These are phyloP conservation scores for Hemichromis elongatus DNA, from an alignment of 2,113 vertebrate species.

Conservation along the genomic window DNA sequence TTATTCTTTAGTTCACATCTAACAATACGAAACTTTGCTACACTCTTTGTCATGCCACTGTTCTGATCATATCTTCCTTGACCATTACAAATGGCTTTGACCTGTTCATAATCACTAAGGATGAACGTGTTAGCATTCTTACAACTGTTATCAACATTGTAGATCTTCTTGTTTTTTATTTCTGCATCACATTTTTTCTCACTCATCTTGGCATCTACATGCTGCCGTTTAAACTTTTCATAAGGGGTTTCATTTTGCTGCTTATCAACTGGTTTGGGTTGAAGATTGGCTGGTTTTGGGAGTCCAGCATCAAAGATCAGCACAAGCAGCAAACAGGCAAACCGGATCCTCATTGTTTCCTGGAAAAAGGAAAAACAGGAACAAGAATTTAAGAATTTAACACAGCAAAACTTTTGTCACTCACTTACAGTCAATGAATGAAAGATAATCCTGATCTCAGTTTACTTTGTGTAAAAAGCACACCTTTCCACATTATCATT, in stretches of 20 bases:
- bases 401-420: background rate
- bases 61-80: background rate
- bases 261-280: fast-evolving
- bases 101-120: background rate
- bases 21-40: fast-evolving
- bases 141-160: background rate
- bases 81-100: background rate
- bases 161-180: background rate
- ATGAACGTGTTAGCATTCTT: fast-evolving
- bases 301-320: background rate
- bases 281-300: background rate
- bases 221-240: background rate
- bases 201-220: background rate
- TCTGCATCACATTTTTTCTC: background rate
- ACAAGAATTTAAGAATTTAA: background rate
- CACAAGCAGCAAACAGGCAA: background rate
- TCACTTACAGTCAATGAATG: no score
- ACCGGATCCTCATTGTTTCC: background rate
- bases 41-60: fast-evolving
- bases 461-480: no score
- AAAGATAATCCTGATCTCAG: no score
- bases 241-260: background rate
- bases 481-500: no score
- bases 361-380: background rate
- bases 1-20: fast-evolving